Base-by-base conservation (phyloP, 2,888 invertebrate species). In the Gonocerus acuteangulatus region DNA sequence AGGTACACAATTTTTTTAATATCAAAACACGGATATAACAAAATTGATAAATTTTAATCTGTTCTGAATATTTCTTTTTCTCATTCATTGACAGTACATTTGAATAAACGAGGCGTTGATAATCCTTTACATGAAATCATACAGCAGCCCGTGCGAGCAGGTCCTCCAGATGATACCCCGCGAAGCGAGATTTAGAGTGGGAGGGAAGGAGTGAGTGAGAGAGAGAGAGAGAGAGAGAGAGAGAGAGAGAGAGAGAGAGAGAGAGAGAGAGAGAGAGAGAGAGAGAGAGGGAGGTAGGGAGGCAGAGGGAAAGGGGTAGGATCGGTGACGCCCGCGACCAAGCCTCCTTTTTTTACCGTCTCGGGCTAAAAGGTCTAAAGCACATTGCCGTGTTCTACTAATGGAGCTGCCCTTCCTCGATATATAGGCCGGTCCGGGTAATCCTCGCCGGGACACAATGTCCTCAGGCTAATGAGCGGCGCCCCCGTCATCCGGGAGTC, bases 371-470 rank as follows among this genome's bases (percentile, higher is more conserved):
- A 66, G 66, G 58, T 61, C 66, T 62, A 64, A 64, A 66, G 66
- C 64, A 66, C 64, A 64, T 62, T 60, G 64, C 64, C 62, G 61
- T 66, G 64, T 64, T 64, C 64, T 60, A 58, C 60, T 64, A 66
- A 64, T 64, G 64, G 66, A 62, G 60, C 51, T 59, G 61, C 62
- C 64, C 64, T 48, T 59, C 62, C 58, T 48, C 49, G 54, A 54
- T 54, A 54, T 54, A 54, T 54, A 54, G 42, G 13, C 48, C 15
- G 34, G 19, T 16, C 11, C 9, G 22, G 9, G 11, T 32, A 16
- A 34, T 21, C 56, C 51, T 22, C n/a, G n/a, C 44, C n/a, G 45
- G 7, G 21, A 19, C 15, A n/a, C 21, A 34, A 27, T 18, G 15
- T 27, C 27, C 48, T 27, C 13, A 7, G 2, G 32, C 54, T 54